phyloP scores from a whole-genome alignment of 2,888 invertebrate genomes.

The Ceraclea dissimilis region DNA sequence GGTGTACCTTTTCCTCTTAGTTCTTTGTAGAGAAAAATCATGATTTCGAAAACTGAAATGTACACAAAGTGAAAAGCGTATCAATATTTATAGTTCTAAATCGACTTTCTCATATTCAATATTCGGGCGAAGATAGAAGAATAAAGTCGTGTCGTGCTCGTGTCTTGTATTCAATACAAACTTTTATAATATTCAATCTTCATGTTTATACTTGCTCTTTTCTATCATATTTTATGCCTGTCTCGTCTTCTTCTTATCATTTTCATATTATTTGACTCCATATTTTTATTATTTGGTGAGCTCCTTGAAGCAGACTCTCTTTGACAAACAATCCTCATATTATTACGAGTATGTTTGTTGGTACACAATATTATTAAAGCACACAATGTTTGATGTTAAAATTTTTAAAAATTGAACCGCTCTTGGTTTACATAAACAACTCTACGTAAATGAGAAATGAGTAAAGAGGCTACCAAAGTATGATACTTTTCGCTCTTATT shows the following conservation, averaged over 20 bases:
- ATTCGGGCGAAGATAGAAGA: no score
- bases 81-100: constrained; percentile 2
- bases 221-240: background rate
- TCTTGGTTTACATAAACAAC: no score
- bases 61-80: background rate
- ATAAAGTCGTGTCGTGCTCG: background rate
- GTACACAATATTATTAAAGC: background rate
- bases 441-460: no score
- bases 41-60: background rate
- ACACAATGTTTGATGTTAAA: background rate
- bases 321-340: background rate
- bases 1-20: no score
- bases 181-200: constrained; percentile 1
- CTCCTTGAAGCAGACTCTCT: background rate
- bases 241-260: background rate
- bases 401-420: background rate
- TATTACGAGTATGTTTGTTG: no score
- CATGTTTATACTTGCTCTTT: background rate
- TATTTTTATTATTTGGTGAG: background rate
- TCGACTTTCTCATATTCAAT: background rate
- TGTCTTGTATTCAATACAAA: background rate
- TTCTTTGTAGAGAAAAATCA: no score
- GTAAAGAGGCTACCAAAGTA: no score
- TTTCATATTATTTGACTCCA: background rate
- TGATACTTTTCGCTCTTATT: no score